phyloP scores from a whole-genome alignment of 2,888 invertebrate genomes.

The Conus canariensis region DNA sequence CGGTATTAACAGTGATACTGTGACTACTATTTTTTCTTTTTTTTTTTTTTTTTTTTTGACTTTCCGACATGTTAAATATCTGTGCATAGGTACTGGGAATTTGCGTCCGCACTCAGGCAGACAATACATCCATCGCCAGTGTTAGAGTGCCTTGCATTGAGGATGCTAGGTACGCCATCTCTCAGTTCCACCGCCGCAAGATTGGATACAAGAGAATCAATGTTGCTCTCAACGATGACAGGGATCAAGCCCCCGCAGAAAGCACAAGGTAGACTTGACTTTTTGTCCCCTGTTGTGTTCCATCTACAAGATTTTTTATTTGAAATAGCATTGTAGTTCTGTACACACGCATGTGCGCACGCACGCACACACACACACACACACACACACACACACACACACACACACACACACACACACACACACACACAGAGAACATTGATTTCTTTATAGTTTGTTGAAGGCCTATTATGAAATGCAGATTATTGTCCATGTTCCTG shows the following conservation, averaged over 20 bases:
- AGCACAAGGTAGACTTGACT: conserved; percentile 61
- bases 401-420: too few relatives aligned
- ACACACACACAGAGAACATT: too few relatives aligned
- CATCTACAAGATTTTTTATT: background rate
- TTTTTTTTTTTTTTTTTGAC: too few relatives aligned
- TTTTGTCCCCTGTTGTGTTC: background rate
- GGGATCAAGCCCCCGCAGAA: conserved; percentile 62
- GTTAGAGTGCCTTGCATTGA: conserved; percentile 86
- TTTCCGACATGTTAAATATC: too few relatives aligned
- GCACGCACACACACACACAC: too few relatives aligned
- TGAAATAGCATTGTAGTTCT: background rate
- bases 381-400: too few relatives aligned
- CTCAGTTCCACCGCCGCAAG: conserved; percentile 90
- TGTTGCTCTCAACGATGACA: conserved; percentile 80
- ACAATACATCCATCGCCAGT: conserved; percentile 86
- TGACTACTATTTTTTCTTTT: too few relatives aligned
- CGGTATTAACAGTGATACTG: too few relatives aligned
- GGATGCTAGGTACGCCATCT: conserved; percentile 86
- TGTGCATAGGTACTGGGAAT: conserved; percentile 81
- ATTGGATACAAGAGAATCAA: conserved; percentile 89
- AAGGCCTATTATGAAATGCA: too few relatives aligned
- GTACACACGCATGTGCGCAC: background rate
- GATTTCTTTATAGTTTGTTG: too few relatives aligned
- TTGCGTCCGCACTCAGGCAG: conserved; percentile 84
- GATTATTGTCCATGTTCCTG: too few relatives aligned